These are phyloP conservation scores for Athene cunicularia DNA, from an alignment of 2,113 vertebrate genomes.

Conservation along the genomic window DNA sequence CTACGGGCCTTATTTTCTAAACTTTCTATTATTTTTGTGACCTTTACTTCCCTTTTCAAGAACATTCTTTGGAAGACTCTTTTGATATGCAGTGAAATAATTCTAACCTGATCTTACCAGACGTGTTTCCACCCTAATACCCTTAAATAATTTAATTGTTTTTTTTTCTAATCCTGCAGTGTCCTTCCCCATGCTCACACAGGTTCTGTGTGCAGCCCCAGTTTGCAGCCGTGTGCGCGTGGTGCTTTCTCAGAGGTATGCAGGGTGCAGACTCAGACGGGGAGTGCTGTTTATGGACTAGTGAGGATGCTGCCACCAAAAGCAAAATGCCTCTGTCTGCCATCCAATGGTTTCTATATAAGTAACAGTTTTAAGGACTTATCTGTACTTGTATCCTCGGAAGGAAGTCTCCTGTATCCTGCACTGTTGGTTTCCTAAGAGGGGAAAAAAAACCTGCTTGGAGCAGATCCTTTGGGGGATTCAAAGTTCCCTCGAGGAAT, in stretches of 20 bases:
- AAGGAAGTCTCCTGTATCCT: not conserved
- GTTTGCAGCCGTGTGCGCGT: accelerated
- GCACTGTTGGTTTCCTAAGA: not conserved
- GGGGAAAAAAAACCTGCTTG: not conserved
- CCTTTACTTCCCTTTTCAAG: not conserved
- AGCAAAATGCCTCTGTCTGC: not conserved
- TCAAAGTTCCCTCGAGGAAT: not conserved
- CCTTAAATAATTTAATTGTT: accelerated
- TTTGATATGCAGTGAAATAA: not conserved
- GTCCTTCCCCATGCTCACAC: not conserved
- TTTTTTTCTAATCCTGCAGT: not conserved
- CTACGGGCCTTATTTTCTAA: not conserved
- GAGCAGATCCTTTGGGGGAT: not conserved
- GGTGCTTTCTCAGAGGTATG: not conserved
- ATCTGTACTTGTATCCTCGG: accelerated
- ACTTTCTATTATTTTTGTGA: slow-evolving; percentile 6
- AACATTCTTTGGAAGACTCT: not conserved
- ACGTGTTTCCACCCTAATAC: not conserved
- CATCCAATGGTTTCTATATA: not conserved
- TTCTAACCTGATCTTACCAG: not conserved
- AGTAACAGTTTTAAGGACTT: not conserved
- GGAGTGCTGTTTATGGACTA: not conserved
- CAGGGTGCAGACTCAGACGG: not conserved
- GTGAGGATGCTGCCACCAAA: not conserved
- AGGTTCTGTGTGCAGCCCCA: not conserved